Evolutionary conservation across 2,797 vertebrate species (phyloP).

Genomic region (Sarcoramphus papa): DNA sequence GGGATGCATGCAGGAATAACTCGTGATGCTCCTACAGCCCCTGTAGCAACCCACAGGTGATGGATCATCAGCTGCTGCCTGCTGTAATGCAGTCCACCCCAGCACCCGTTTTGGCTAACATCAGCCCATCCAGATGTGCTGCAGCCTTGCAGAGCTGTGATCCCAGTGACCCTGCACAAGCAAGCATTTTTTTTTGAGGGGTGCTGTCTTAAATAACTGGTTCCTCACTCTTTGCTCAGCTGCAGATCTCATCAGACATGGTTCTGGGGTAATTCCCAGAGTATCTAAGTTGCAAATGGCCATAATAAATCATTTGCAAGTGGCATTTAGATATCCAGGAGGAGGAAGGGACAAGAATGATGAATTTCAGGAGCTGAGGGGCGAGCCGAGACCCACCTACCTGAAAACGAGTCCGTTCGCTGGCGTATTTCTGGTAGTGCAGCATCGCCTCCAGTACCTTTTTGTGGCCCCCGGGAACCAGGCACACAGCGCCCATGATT

Average conservation of each 20-base stretch:
- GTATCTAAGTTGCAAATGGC: background rate
- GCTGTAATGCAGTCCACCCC: background rate
- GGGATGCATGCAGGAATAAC: background rate
- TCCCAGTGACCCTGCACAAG: background rate
- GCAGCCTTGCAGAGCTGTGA: background rate
- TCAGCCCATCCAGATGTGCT: background rate
- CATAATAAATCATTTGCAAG: background rate
- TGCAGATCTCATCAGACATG: background rate
- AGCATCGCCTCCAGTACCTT: constrained; percentile 97
- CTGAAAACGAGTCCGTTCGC: constrained; percentile 96
- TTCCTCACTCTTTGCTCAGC: background rate
- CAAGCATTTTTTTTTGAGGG: background rate
- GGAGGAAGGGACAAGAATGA: background rate
- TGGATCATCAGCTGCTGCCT: background rate
- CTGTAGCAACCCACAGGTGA: background rate
- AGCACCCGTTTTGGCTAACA: background rate
- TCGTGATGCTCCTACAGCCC: background rate
- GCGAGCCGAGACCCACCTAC: constrained; percentile 52
- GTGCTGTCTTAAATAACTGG: background rate
- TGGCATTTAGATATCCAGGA: background rate
- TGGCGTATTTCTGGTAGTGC: constrained; percentile 96
- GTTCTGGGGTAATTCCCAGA: background rate
- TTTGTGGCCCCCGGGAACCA: constrained; percentile 96
- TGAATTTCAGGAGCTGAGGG: background rate
- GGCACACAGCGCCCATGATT: constrained; percentile 98